These are phyloP conservation scores for Pseudeuparius sepicola DNA, from an alignment of 2,888 invertebrate species.

Conservation along the genomic window DNA sequence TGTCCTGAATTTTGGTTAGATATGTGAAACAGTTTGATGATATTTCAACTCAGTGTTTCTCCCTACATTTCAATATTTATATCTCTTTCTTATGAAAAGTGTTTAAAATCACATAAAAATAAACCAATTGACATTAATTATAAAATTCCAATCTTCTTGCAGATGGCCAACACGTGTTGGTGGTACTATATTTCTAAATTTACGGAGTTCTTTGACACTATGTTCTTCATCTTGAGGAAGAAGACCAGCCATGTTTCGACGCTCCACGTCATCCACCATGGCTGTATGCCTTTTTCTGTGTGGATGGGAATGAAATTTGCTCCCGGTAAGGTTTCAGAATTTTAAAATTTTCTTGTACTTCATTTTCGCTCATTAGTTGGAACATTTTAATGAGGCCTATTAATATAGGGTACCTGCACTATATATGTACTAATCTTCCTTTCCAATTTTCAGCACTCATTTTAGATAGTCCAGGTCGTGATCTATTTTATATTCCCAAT, in stretches of 20 bases:
- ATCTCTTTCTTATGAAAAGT: not conserved
- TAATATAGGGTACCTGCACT: too few species aligned
- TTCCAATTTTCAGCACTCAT: too few species aligned
- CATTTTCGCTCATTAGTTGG: too few species aligned
- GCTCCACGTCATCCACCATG: slow-evolving; percentile 90
- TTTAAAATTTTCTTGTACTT: too few species aligned
- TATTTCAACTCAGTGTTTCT: not conserved
- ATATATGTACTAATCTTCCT: too few species aligned
- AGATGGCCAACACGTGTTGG: slow-evolving; percentile 83
- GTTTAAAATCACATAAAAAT: not conserved
- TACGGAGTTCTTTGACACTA: slow-evolving; percentile 86
- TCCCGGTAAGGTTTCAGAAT: slow-evolving; percentile 73
- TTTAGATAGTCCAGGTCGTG: too few species aligned
- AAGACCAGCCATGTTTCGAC: slow-evolving; percentile 85
- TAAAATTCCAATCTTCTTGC: slow-evolving; percentile 28
- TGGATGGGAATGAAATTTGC: slow-evolving; percentile 95
- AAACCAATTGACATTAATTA: too few species aligned
- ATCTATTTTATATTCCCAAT: too few species aligned
- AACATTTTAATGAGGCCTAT: too few species aligned
- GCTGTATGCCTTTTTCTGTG: slow-evolving; percentile 88
- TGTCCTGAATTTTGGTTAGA: too few species aligned
- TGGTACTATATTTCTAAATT: slow-evolving; percentile 94
- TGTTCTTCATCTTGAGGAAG: slow-evolving; percentile 90
- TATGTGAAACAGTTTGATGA: too few species aligned
- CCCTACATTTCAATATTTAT: slow-evolving; percentile 1